These are phyloP conservation scores for Aleiodes alternator DNA, from an alignment of 2,888 invertebrate species.

Conservation along the genomic window DNA sequence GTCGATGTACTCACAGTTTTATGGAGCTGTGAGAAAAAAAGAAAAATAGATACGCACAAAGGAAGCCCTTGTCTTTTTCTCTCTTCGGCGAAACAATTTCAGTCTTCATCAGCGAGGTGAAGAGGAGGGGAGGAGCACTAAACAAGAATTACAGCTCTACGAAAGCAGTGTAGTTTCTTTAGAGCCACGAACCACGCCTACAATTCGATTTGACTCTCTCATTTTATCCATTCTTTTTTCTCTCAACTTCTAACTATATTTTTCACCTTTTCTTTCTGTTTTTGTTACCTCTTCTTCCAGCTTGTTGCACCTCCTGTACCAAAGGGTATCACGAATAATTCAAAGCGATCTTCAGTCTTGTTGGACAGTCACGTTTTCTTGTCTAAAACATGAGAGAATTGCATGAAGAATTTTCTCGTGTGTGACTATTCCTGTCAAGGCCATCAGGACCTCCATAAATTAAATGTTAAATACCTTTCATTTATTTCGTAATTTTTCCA, in stretches of 20 bases:
- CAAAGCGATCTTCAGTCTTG: constrained; percentile 23
- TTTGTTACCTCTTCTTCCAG: too few relatives aligned
- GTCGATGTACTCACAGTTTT: constrained; percentile 8
- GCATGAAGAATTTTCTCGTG: constrained; percentile 26
- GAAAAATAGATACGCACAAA: background rate
- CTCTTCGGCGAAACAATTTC: constrained; percentile 25
- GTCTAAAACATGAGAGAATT: constrained; percentile 11
- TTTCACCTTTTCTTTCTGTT: background rate
- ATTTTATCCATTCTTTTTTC: constrained; percentile 16
- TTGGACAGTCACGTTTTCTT: constrained; percentile 40
- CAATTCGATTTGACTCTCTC: constrained; percentile 8
- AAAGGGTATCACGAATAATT: constrained; percentile 33
- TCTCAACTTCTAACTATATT: background rate
- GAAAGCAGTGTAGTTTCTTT: constrained; percentile 16
- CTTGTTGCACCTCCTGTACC: background rate
- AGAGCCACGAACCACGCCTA: constrained; percentile 25
- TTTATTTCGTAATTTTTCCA: constrained; percentile 2
- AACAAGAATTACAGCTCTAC: background rate
- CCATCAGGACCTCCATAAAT: constrained; percentile 33
- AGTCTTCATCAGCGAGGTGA: constrained; percentile 7
- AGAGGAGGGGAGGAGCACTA: background rate
- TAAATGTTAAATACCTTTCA: constrained; percentile 4
- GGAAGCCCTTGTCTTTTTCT: background rate
- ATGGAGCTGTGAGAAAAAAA: background rate
- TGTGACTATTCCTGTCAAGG: constrained; percentile 35